A percentile compares a stretch with the other conserved stretches of the same genome.
Conservation (phyloP, 1,140 invertebrate species). For the Chrysomallon squamiferum region DNA sequence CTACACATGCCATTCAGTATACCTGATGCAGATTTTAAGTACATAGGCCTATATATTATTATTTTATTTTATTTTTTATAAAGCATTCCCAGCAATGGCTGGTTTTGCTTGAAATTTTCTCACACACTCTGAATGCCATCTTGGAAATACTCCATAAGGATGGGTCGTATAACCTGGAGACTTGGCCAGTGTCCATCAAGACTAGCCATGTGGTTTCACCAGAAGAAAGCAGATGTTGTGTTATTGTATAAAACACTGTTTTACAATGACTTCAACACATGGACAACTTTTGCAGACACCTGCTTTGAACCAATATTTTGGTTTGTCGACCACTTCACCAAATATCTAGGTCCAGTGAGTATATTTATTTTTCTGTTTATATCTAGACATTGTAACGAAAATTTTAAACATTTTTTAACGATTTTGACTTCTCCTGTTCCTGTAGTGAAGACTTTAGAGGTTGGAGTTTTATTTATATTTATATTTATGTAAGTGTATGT, state of each 20-base stretch:
- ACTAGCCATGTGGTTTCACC: background rate
- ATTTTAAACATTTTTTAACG: too few relatives aligned
- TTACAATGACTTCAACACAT: conserved; percentile 56
- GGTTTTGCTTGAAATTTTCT: too few relatives aligned
- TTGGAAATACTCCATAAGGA: background rate
- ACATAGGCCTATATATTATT: too few relatives aligned
- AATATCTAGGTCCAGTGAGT: conserved; percentile 84
- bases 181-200: conserved; percentile 9
- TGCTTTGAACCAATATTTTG: conserved; percentile 92
- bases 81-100: too few relatives aligned
- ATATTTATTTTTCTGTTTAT: conserved; percentile 1
- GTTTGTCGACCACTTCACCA: conserved; percentile 91
- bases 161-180: conserved; percentile 27
- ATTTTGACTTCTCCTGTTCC: too few relatives aligned
- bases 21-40: too few relatives aligned
- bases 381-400: background rate
- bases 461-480: background rate
- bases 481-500: background rate
- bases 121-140: background rate
- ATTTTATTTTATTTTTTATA: too few relatives aligned
- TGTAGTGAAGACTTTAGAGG: too few relatives aligned
- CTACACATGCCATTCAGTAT: too few relatives aligned
- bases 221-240: conserved; percentile 6
- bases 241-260: conserved; percentile 40
- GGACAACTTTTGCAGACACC: conserved; percentile 74